Base-by-base conservation (phyloP, 1,140 invertebrate species). In the Drosophila sturtevanti region DNA sequence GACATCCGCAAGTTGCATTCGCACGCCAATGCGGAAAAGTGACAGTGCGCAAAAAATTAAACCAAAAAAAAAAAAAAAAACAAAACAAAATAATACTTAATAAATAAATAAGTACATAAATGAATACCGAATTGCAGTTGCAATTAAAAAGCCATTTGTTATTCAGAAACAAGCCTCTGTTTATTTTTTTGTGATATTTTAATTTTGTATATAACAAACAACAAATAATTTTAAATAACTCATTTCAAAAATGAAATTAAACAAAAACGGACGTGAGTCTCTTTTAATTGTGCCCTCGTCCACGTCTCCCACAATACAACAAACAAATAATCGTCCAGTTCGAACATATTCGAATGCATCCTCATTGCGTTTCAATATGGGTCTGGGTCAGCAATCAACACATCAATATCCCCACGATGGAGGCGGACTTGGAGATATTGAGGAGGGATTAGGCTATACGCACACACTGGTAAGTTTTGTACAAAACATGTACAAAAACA, bases 381-480 rank as follows among this genome's bases (percentile, higher is more conserved):
- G 76, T 38, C 27, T 56, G 54, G 54, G 54, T 56, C 54, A 35
- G 14, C 54, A 48, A 9, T 18, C 54, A 18, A 79, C 82, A 18
- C 75, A 85, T 58, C 64, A 70, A 52, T 58, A 81, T 18, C 65
- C 74, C 37, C 67, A 51, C 7, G 62, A 58, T 1, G 52, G 72
- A 22, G 35, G 34, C n/a, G 22, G 63, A 75, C 14, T 14, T 3
- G 90, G 90, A 24, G 93, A 94, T 71, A 93, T 95, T 70, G 94
- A 95, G 60, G 93, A 93, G 58, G 95, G 95, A 55, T 91, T 96
- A 72, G 96, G 95, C 35, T 96, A 96, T 82, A 95, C 95, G 81
- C 96, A 96, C 85, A 96, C 96, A 54, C 94, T 96, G 95, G 96
- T 96, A 91, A 96, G 95, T 55, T 12, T 6, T 4, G 12, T 21